A percentile compares a stretch with the other conserved stretches of the same genome.
Evolutionary conservation across 2,113 vertebrate species (phyloP).

Genomic region (Otis tarda): DNA sequence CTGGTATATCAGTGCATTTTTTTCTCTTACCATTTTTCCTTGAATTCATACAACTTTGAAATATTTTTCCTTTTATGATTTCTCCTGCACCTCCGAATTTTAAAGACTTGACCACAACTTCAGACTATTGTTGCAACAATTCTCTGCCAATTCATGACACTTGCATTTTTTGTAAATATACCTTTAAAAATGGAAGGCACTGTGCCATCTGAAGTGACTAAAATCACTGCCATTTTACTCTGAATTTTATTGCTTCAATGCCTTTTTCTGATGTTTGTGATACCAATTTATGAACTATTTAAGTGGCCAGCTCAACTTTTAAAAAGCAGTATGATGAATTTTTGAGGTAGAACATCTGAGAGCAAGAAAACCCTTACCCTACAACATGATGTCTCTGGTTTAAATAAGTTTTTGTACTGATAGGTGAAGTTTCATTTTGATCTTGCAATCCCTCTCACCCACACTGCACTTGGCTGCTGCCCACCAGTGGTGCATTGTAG

Average conservation of each 20-base stretch:
- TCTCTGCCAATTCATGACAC: neutral
- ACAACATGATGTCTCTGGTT: neutral
- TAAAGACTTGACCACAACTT: neutral
- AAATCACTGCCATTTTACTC: neutral
- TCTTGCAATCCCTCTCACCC: neutral
- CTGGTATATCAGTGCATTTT: neutral
- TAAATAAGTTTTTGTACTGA: neutral
- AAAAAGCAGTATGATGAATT: neutral
- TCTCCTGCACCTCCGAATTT: neutral
- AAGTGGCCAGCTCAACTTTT: neutral
- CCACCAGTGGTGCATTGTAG: conserved; percentile 64
- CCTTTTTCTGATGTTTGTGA: neutral
- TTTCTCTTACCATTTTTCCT: neutral
- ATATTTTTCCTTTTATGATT: neutral
- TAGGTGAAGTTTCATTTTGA: neutral
- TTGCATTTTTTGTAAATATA: neutral
- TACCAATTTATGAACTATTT: neutral
- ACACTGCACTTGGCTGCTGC: conserved; percentile 55
- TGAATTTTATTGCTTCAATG: neutral
- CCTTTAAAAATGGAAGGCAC: neutral
- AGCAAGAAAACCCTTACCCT: neutral
- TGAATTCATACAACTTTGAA: neutral
- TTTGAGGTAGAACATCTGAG: neutral
- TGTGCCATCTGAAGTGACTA: neutral
- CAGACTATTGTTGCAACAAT: neutral